Conservation (phyloP, 2,113 vertebrate species). For the Neoarius graeffei region DNA sequence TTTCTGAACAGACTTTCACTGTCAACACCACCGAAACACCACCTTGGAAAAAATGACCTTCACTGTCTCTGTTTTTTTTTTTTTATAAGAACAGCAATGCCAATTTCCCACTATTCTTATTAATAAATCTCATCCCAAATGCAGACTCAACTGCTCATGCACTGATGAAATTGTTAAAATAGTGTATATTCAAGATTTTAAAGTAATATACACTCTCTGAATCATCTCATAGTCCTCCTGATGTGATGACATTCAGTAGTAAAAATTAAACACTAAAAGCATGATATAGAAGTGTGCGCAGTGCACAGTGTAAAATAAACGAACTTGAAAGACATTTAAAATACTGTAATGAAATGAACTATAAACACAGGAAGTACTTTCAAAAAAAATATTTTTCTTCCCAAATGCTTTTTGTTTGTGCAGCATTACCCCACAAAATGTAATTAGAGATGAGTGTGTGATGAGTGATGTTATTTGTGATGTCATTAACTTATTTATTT, state of each 20-base stretch:
- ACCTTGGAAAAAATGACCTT: background rate
- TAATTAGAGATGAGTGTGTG: background rate
- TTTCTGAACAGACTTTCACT: background rate
- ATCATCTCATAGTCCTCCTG: no score
- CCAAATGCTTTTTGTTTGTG: background rate
- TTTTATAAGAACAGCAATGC: background rate
- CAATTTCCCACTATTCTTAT: background rate
- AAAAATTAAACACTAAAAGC: background rate
- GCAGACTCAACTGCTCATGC: background rate
- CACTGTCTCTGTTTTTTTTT: background rate
- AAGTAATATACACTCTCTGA: no score
- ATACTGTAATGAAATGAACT: background rate
- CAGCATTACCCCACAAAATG: background rate
- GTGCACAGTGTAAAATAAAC: background rate
- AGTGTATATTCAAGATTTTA: no score
- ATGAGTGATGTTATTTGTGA: background rate
- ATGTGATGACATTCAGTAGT: no score
- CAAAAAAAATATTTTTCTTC: background rate
- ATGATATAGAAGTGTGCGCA: background rate
- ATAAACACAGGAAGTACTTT: background rate
- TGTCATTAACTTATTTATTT: background rate
- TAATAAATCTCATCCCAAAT: background rate
- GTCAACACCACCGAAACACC: background rate
- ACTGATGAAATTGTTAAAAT: background rate
- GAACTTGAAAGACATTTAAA: background rate